Percentiles rank a stretch among this genome's conserved stretches.
These are phyloP conservation scores for Tridacna crocea DNA, from an alignment of 2,888 invertebrate species.

Conservation along the genomic window DNA sequence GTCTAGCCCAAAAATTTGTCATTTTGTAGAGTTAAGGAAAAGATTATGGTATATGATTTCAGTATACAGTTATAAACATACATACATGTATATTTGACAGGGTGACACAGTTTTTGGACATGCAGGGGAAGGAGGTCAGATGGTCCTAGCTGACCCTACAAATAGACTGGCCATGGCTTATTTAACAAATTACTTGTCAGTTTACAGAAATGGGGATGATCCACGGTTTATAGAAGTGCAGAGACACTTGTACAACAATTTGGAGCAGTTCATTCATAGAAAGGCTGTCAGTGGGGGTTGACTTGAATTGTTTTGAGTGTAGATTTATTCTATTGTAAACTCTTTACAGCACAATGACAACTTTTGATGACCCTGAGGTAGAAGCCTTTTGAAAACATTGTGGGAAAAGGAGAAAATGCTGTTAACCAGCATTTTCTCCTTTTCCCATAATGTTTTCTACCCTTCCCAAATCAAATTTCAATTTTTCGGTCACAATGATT, in stretches of 20 bases:
- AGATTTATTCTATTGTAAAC: too few species aligned
- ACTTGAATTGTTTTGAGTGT: not conserved
- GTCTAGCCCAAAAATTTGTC: too few species aligned
- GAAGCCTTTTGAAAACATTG: too few species aligned
- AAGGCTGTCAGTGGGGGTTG: not conserved
- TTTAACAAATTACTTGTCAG: constrained; percentile 78
- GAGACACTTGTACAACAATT: constrained; percentile 52
- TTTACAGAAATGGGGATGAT: constrained; percentile 56
- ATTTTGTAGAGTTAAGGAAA: too few species aligned
- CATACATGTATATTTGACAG: constrained; percentile 35
- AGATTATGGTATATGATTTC: not conserved
- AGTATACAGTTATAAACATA: not conserved
- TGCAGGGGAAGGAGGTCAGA: constrained; percentile 83
- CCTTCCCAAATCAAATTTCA: too few species aligned
- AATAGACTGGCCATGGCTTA: constrained; percentile 82
- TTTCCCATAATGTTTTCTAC: too few species aligned
- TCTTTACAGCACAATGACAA: too few species aligned
- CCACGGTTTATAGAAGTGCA: constrained; percentile 59
- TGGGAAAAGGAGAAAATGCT: too few species aligned
- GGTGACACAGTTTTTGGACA: constrained; percentile 75
- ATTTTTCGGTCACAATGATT: too few species aligned
- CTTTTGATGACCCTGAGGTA: too few species aligned
- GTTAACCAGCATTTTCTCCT: too few species aligned
- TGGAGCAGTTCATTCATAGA: constrained; percentile 49
- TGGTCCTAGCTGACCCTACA: constrained; percentile 79